Base-by-base conservation (phyloP, 53 echinoderm and acorn worm genomes). In the Luidia sarsii region DNA sequence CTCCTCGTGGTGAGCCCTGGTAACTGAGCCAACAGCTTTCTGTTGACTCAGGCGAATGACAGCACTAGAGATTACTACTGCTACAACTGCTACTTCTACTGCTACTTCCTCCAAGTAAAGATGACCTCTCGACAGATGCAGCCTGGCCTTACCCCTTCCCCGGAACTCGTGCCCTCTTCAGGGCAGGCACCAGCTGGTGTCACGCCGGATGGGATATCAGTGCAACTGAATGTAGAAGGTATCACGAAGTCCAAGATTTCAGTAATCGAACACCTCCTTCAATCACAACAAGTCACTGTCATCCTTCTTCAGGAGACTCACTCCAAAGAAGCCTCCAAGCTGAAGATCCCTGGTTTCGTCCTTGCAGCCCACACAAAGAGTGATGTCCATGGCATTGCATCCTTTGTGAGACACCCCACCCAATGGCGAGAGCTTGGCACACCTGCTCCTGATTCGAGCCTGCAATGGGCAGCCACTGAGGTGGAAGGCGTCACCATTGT, bases 401-500 rank as follows among this genome's bases (percentile, higher is more conserved):
- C 77, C 10, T 85, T 77, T 67, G 60, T 77, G 4, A 24, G 35
- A 7, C 50, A 57, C 34, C 57, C 68, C 5, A 73, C 68, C 9
- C 64, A 79, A 39, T 85, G 68, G 68, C 43, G 51, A 33, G 57
- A 64, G 24, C 33, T 75, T 30, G 56, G 72, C 4, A 33, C 85
- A 30, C 50, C 51, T 41, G 16, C 52, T 19, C 65, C 73, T 19
- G 52, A 85, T 23, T 64, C 66, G 19, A 29, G 45, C 66, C 10
- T 85, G 31, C 75, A 75, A 43, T 85, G 85, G 75, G 16, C 75
- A 75, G 67, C 67, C 19, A 85, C 75, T 19, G 48, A 20, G 48
- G 79, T 85, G 29, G 86, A 85, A 79, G 85, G 67, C 18, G 57
- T 75, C 21, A 85, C 67, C 64, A 56, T 85, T 23, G 51, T 67